Percentiles rank a stretch among this genome's conserved stretches.
These are phyloP conservation scores for Penaeus vannamei DNA, from an alignment of 1,140 invertebrate genomes.

Conservation along the genomic window DNA sequence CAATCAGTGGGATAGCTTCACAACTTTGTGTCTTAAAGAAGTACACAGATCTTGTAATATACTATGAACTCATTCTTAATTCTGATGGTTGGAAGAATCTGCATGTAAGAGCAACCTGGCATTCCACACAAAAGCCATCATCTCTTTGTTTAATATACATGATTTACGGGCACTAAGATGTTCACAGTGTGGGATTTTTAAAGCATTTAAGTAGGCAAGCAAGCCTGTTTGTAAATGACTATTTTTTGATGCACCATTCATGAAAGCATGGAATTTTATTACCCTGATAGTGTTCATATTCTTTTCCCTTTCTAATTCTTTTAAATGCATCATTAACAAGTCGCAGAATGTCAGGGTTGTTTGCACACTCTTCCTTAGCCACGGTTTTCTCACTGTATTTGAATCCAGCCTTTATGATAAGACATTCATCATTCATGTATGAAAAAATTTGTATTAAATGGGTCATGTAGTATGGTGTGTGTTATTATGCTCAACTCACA, in stretches of 20 bases:
- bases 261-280: no score
- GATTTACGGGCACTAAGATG: no score
- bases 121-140: not conserved
- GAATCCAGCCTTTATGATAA: conserved; percentile 46
- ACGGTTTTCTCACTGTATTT: conserved; percentile 29
- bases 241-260: no score
- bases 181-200: no score
- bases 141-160: no score
- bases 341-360: not conserved
- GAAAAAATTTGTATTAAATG: conserved; percentile 43
- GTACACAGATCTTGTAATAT: conserved; percentile 50
- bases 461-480: conserved; percentile 30
- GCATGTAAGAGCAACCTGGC: not conserved
- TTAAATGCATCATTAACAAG: not conserved
- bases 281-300: not conserved
- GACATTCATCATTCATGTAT: conserved; percentile 46
- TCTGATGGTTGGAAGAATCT: not conserved
- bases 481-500: conserved; percentile 45
- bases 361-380: not conserved
- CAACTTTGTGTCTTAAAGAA: conserved; percentile 48
- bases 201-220: no score
- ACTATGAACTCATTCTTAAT: conserved; percentile 19
- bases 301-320: not conserved
- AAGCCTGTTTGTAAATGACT: no score
- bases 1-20: conserved; percentile 41